Evolutionary conservation across 2,888 invertebrate genomes (phyloP), one percentile per base, ranked within the genome.

Genomic region (Torymus aiolomorphi): DNA sequence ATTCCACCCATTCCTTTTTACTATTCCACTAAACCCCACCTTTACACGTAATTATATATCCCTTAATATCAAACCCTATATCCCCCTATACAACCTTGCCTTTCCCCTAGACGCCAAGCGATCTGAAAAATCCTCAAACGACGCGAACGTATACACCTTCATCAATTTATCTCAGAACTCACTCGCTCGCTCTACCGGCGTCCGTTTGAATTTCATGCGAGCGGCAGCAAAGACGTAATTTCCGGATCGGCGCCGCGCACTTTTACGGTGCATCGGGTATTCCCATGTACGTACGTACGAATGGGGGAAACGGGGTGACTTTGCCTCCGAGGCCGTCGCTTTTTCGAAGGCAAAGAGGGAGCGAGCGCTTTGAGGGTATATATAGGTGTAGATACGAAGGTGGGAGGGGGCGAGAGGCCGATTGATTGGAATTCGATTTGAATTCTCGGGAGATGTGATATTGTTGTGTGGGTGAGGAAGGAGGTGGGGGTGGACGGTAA

Each of bases 261-360:
- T 86, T 87, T 86, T 84, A 87, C 85, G 86, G 85, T 86, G 84
- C 85, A 86, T 85, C 86, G 86, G 62, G 51, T 24, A 72, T 61
- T 13, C 51, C 11, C 13, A 42, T 20, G 31, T 24, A 52, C 11
- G n/a, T 8, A 42, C 8, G 8, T 42, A 42, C 42, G 42, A 42
- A 42, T 42, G 42, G 8, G 42, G 8, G 8, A 42, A 10, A 8
- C 8, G 42, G 42, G 8, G 42, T 42, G 42, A 42, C 42, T 42
- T 42, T 42, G 42, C 31, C 5, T 0, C 4, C 31, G 31, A 5
- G 4, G 31, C 42, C 42, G 42, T 8, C 8, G 42, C 42, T 42
- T 42, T 42, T 42, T 42, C 42, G 42, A 42, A 42, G 42, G 42
- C 62, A 13, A 51, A 62, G 51, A 70, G 42, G 18, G 18, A 10